A percentile compares a stretch with the other conserved stretches of the same genome.
Evolutionary conservation across 2,888 invertebrate genomes (phyloP).

Genomic region (Atrina japonica): DNA sequence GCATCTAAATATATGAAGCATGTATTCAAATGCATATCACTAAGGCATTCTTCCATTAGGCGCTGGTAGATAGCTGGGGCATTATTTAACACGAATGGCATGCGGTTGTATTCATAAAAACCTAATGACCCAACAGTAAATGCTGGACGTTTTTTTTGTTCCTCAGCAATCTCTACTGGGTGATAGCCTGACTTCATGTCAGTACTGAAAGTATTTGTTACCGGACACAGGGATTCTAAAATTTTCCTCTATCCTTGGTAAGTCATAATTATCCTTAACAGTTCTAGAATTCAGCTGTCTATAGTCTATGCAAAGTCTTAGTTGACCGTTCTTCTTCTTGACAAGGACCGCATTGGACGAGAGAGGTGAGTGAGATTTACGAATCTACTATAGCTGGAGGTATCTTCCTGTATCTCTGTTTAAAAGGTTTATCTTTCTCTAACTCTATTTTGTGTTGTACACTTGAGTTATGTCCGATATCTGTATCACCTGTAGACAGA

Average conservation of each 20-base stretch:
- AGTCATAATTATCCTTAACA: constrained; percentile 2
- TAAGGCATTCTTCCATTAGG: constrained; percentile 22
- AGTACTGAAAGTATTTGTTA: not conserved
- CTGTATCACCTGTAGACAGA: not conserved
- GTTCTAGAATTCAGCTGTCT: too few species aligned
- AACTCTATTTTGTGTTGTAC: constrained; percentile 28
- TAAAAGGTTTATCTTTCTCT: constrained; percentile 11
- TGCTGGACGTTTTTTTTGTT: constrained; percentile 18
- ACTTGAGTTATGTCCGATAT: constrained; percentile 11
- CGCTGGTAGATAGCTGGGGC: not conserved
- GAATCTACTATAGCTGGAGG: constrained; percentile 20
- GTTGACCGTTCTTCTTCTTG: too few species aligned
- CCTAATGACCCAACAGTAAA: constrained; percentile 25
- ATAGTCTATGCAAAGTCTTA: too few species aligned
- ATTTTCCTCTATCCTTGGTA: not conserved
- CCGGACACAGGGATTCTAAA: not conserved
- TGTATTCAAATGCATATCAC: constrained; percentile 30
- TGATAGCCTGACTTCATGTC: constrained; percentile 1
- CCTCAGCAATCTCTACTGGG: not conserved
- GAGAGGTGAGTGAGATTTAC: constrained; percentile 20
- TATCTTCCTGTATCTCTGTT: constrained; percentile 1
- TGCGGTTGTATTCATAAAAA: too few species aligned
- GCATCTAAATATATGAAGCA: constrained; percentile 13
- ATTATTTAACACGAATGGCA: too few species aligned
- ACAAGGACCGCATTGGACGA: constrained; percentile 23